Evolutionary conservation across 2,113 vertebrate species (phyloP), one percentile per base, ranked within the genome.

Genomic region (Heterotilapia buettikoferi): DNA sequence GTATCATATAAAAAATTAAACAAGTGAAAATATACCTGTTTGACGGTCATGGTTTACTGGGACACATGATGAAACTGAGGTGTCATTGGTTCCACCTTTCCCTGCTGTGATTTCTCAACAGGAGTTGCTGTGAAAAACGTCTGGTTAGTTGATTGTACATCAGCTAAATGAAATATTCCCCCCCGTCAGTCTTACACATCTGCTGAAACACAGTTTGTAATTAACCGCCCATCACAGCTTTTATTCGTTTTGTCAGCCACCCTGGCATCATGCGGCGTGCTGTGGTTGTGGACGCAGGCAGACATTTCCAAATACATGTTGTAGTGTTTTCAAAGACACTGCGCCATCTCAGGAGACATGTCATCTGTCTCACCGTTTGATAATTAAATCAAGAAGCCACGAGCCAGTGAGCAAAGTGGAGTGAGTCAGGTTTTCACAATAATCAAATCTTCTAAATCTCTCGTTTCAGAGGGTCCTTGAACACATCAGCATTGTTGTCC

Each of bases 21-120:
- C 7, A 40, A 40, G 63, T 14, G 63, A 68, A 21, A 40, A 40
- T 40, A 40, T 68, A 68, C 33, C 19, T 21, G 19, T 0, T 66
- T 68, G 13, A 45, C 5, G 8, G 38, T 26, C 21, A 73, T 9
- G 68, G 68, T 73, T 73, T 45, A 45, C 36, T 40, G n/a, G 0
- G 36, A 68, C 40, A 45, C 2, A 3, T 73, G 3, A 73, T 73
- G 68, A 73, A 71, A 7, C 6, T 1, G 40, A 73, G 14, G 21
- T 2, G 3, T 16, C n/a, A 43, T 10, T 43, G 21, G 24, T 18
- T 3, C 38, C 38, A 71, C 38, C 21, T 45, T 26, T 26, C 0
- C 21, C 40, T 45, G 68, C 68, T 47, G 68, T 73, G 68, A 45
- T 40, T 43, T 9, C n/a, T 10, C 66, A 45, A 45, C 40, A 45